Evolutionary conservation across 2,888 invertebrate genomes (phyloP).

Genomic region (Ophioninae sp.): DNA sequence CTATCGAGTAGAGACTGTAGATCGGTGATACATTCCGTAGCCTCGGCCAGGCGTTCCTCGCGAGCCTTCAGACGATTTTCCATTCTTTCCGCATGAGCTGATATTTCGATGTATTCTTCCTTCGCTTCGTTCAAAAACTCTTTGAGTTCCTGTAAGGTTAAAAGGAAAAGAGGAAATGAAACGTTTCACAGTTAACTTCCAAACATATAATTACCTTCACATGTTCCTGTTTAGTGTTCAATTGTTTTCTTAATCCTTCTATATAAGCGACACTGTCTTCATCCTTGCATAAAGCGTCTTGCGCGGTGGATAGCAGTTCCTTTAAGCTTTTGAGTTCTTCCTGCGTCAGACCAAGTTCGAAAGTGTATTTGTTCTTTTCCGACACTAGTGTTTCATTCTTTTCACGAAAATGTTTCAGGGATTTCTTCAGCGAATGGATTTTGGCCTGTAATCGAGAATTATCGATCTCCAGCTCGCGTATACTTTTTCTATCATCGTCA

Average conservation of each 20-base stretch:
- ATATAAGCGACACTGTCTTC: conserved; percentile 66
- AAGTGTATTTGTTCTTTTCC: conserved; percentile 71
- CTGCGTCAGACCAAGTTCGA: conserved; percentile 70
- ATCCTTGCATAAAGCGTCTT: conserved; percentile 65
- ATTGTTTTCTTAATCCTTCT: conserved; percentile 69
- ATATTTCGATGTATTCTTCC: conserved; percentile 74
- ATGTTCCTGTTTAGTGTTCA: conserved; percentile 70
- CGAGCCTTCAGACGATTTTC: conserved; percentile 66
- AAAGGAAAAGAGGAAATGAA: neutral
- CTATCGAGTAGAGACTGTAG: conserved; percentile 71
- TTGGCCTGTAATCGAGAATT: conserved; percentile 69
- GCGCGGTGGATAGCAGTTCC: conserved; percentile 68
- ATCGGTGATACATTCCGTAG: conserved; percentile 71
- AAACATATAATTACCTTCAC: conserved; percentile 67
- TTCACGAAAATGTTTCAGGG: conserved; percentile 67
- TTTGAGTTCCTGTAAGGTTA: conserved; percentile 71
- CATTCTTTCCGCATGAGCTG: conserved; percentile 64
- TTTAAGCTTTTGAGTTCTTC: conserved; percentile 71
- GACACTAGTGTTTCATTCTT: conserved; percentile 65
- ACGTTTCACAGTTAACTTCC: neutral
- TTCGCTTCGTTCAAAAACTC: conserved; percentile 77
- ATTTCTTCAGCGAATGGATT: conserved; percentile 68
- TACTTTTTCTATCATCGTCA: conserved; percentile 41
- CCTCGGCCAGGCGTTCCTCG: conserved; percentile 67
- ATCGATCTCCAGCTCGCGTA: conserved; percentile 69